A percentile compares a stretch with the other conserved stretches of the same genome.
These are phyloP conservation scores for Parasteatoda lunata DNA, from an alignment of 2,888 invertebrate genomes.

Conservation along the genomic window DNA sequence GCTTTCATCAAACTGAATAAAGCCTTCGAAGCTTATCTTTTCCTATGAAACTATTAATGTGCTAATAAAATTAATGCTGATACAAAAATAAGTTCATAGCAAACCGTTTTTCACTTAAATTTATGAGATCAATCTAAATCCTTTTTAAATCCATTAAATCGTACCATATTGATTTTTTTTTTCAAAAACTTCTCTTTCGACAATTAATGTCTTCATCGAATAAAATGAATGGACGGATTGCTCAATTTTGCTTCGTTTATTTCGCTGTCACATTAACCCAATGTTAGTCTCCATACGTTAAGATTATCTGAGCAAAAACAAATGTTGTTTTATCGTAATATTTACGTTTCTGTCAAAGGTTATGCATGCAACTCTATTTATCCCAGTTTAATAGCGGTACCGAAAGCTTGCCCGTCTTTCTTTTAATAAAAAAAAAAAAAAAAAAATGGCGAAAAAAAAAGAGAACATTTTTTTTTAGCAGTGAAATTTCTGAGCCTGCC, in stretches of 20 bases:
- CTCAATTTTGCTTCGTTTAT: neutral
- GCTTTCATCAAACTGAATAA: no score
- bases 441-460: neutral
- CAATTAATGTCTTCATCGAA: neutral
- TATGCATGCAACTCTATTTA: neutral
- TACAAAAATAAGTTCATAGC: no score
- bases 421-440: no score
- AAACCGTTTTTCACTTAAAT: no score
- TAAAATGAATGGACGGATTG: neutral
- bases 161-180: no score
- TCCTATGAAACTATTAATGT: no score
- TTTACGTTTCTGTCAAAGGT: slow-evolving; percentile 30
- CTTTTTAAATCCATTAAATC: no score
- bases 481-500: neutral
- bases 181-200: neutral
- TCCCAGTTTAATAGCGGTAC: neutral
- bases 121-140: no score
- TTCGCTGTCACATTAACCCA: neutral
- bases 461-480: neutral
- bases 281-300: neutral
- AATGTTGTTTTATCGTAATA: neutral
- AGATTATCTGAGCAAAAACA: neutral
- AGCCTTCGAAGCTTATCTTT: no score
- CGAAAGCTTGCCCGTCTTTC: neutral
- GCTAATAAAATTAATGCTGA: no score